phyloP scores from a whole-genome alignment of 2,113 vertebrate genomes.

The Girardinichthys multiradiatus region DNA sequence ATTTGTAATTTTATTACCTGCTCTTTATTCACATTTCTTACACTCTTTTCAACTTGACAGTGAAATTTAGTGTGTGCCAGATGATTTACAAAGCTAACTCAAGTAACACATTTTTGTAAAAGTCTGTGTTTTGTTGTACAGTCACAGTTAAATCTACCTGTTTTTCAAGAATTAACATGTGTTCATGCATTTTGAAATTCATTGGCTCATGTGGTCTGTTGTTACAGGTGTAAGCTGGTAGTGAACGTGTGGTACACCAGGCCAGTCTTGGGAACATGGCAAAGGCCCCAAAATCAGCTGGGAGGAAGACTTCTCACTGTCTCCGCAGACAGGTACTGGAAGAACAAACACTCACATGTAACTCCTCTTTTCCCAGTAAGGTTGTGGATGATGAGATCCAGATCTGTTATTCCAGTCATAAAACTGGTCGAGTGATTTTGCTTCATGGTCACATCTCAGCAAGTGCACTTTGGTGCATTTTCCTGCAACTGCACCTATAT shows the following conservation, averaged over 20 bases:
- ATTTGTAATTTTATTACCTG: neutral
- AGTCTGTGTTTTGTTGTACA: neutral
- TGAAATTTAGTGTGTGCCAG: neutral
- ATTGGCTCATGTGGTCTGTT: conserved; percentile 52
- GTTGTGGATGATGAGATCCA: no score
- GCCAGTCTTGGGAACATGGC: conserved; percentile 71
- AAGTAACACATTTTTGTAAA: neutral
- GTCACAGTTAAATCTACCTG: neutral
- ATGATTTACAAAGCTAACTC: neutral
- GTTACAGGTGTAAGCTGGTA: conserved; percentile 59
- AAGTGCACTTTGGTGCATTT: no score
- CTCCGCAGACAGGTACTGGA: conserved; percentile 77
- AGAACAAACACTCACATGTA: conserved; percentile 15
- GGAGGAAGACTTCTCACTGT: conserved; percentile 76
- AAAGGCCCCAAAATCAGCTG: conserved; percentile 72
- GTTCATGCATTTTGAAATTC: neutral
- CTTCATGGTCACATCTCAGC: no score
- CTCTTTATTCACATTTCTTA: neutral
- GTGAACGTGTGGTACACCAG: conserved; percentile 41
- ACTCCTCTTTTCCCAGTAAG: neutral
- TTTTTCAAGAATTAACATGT: neutral
- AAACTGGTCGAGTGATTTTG: neutral
- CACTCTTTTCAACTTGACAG: neutral
- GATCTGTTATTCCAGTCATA: neutral
- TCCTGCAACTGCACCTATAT: no score